Conservation (phyloP, 2,797 vertebrate species). For the Sylvilagus floridanus region DNA sequence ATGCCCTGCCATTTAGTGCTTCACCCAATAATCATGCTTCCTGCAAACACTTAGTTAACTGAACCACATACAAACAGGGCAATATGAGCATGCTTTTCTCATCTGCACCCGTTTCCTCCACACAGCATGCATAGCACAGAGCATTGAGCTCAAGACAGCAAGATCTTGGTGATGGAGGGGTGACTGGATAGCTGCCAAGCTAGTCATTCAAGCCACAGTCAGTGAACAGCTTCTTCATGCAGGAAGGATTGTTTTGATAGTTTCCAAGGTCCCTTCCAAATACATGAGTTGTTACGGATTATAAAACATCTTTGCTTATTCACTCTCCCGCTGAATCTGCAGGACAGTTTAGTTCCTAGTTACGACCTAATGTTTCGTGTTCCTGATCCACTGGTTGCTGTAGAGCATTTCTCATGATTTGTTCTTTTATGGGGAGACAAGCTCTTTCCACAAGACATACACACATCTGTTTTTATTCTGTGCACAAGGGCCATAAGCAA, state of each 20-base stretch:
- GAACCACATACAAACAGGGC: neutral
- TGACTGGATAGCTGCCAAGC: slow-evolving; percentile 1
- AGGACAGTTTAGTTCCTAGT: neutral
- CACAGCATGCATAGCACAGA: neutral
- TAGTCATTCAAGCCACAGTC: slow-evolving; percentile 23
- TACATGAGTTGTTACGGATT: slow-evolving; percentile 53
- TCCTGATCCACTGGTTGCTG: neutral
- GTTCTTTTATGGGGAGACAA: slow-evolving; percentile 19
- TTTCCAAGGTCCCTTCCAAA: slow-evolving; percentile 42
- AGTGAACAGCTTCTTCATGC: neutral
- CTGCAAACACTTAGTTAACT: neutral
- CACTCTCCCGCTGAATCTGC: neutral
- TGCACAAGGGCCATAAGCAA: neutral
- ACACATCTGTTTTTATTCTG: slow-evolving; percentile 6
- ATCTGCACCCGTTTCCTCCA: neutral
- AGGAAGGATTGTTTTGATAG: slow-evolving; percentile 54
- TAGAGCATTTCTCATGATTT: slow-evolving; percentile 6
- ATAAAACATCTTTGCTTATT: slow-evolving; percentile 44
- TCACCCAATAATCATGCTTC: neutral
- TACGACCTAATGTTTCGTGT: slow-evolving; percentile 9
- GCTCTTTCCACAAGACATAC: neutral
- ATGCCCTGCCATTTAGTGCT: neutral
- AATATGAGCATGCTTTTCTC: neutral
- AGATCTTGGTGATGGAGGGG: neutral
- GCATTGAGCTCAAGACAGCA: neutral